Percentiles rank a stretch among this genome's conserved stretches.
These are phyloP conservation scores for Alosa sapidissima DNA, from an alignment of 2,797 vertebrate species.

Conservation along the genomic window DNA sequence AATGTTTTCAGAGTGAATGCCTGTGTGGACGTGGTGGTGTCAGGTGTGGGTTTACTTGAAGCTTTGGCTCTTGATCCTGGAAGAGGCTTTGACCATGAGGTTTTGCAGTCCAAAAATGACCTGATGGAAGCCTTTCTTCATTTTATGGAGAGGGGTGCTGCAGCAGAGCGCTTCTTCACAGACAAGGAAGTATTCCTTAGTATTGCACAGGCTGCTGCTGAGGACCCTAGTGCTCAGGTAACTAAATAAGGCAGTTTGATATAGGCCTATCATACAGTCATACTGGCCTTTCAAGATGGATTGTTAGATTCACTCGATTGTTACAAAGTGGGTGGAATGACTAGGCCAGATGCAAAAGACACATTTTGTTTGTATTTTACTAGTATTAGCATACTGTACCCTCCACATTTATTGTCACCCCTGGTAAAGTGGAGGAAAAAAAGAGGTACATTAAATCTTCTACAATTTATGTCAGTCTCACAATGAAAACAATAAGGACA, in stretches of 20 bases:
- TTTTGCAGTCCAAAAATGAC: slow-evolving; percentile 81
- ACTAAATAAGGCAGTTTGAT: neutral
- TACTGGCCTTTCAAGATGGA: neutral
- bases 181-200: slow-evolving; percentile 78
- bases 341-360: too few species aligned
- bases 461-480: too few species aligned
- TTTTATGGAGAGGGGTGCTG: slow-evolving; percentile 89
- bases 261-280: neutral
- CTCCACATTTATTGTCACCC: too few species aligned
- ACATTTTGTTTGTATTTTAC: neutral
- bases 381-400: too few species aligned
- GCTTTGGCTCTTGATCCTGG: slow-evolving; percentile 84
- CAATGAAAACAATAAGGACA: too few species aligned
- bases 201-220: slow-evolving; percentile 81
- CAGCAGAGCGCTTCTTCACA: slow-evolving; percentile 93
- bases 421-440: too few species aligned
- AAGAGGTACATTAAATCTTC: too few species aligned
- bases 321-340: neutral
- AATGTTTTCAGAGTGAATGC: slow-evolving; percentile 83
- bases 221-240: slow-evolving; percentile 90
- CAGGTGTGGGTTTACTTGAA: slow-evolving; percentile 88
- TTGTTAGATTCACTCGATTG: neutral
- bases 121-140: slow-evolving; percentile 86
- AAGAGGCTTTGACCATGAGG: slow-evolving; percentile 76
- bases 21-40: slow-evolving; percentile 94